Conservation (phyloP, 1,140 invertebrate species). For the Ceratoteleas bidentatus region DNA sequence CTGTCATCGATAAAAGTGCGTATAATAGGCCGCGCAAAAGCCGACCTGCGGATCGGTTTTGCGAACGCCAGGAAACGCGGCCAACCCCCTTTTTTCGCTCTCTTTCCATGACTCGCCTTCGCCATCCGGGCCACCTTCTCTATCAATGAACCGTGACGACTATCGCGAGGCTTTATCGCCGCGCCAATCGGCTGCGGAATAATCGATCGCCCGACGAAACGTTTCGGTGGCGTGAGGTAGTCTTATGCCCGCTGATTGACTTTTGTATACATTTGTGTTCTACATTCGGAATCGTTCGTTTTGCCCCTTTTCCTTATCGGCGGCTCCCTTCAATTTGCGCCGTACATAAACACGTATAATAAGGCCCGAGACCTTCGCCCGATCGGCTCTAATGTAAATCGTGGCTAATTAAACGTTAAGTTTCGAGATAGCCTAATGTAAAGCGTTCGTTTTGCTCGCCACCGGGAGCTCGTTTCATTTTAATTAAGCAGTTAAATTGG, state of each 20-base stretch:
- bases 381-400: constrained; percentile 54
- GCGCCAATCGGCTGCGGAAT: too few species aligned
- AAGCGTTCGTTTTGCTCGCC: too few species aligned
- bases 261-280: constrained; percentile 60
- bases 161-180: constrained; percentile 57
- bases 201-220: too few species aligned
- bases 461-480: constrained; percentile 24
- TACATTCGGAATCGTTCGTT: constrained; percentile 30
- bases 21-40: constrained; percentile 59
- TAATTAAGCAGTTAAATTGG: constrained; percentile 38
- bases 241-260: too few species aligned
- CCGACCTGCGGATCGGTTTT: constrained; percentile 35
- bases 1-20: constrained; percentile 65
- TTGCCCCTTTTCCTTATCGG: neutral
- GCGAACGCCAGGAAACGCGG: constrained; percentile 53
- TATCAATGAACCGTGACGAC: constrained; percentile 67
- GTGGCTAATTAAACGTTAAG: constrained; percentile 43
- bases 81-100: constrained; percentile 43
- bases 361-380: constrained; percentile 42
- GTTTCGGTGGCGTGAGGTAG: too few species aligned
- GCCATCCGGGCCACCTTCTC: constrained; percentile 57
- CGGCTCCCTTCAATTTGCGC: constrained; percentile 12
- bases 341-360: constrained; percentile 36
- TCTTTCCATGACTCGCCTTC: constrained; percentile 67
- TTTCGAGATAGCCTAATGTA: constrained; percentile 35